These are phyloP conservation scores for Agrilus cyanescens DNA, from an alignment of 2,888 invertebrate genomes.

Conservation along the genomic window DNA sequence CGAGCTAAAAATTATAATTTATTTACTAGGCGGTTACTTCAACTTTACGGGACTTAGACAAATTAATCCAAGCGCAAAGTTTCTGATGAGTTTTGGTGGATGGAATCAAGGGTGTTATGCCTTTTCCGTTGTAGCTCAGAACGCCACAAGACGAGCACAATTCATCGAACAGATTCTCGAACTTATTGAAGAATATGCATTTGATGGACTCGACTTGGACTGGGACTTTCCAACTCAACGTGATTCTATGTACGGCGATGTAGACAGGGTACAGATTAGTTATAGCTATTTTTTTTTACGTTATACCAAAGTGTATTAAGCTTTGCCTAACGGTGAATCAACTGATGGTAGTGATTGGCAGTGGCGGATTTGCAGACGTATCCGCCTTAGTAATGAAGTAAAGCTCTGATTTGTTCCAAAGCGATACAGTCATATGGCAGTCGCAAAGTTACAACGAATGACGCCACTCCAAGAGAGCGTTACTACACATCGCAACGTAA, in stretches of 20 bases:
- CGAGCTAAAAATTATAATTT: too few species aligned
- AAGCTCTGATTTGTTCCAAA: too few species aligned
- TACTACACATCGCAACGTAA: too few species aligned
- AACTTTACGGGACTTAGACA: conserved; percentile 44
- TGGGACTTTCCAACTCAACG: conserved; percentile 60
- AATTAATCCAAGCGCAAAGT: conserved; percentile 41
- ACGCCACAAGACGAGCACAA: conserved; percentile 32
- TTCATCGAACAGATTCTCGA: conserved; percentile 46
- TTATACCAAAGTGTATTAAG: conserved; percentile 2
- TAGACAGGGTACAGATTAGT: conserved; percentile 22
- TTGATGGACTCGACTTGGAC: conserved; percentile 62
- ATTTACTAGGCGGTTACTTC: conserved; percentile 36
- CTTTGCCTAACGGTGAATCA: too few species aligned
- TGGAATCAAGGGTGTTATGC: conserved; percentile 45
- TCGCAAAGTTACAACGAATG: too few species aligned
- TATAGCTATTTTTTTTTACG: too few species aligned
- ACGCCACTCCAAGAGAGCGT: too few species aligned
- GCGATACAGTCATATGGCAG: too few species aligned
- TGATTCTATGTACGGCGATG: conserved; percentile 31
- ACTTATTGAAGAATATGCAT: conserved; percentile 44
- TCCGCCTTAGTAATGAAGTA: too few species aligned
- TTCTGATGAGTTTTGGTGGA: conserved; percentile 54
- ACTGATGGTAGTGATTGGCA: too few species aligned
- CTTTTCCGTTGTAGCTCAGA: conserved; percentile 36
- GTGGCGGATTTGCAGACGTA: too few species aligned